Base-by-base conservation (phyloP, 1,140 invertebrate genomes). In the Ceratoteleas bidentatus region DNA sequence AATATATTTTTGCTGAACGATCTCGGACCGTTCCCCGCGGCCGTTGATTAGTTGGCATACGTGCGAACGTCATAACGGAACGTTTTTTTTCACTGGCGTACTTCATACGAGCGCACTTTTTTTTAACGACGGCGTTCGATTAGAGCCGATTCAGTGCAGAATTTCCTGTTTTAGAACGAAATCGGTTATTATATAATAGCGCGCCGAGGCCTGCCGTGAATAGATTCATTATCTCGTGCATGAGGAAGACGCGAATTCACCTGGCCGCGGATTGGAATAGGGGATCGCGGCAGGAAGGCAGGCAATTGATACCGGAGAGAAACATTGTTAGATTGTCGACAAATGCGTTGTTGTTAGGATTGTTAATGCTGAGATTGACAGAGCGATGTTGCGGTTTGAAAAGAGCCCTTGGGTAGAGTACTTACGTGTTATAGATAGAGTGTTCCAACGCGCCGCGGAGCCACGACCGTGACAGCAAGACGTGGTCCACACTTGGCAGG, bases 401-500 rank as follows among this genome's bases (percentile, higher is more conserved):
- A 47, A 13, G 45, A 4, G 14, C n/a, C 15, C 2, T 6, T 45
- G 40, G 10, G 14, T 38, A 60, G 15, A 53, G 34, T 11, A 90
- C 90, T 90, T 61, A 91, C 90, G 82, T 86, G 83, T 92, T 89
- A 92, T 86, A 92, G 91, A 88, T 92, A 92, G 86, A 92, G 91
- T 85, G 91, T 92, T 76, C 91, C 91, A 75, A 92, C 88, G 74
- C 91, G 91, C 82, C 90, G 87, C 5, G 90, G 90, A 61, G 91
- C 91, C 65, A 91, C 86, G 54, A 92, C 89, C 47, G 90, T 91
- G 54, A 92, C 89, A 78, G 91, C 91, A 45, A 91, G 85, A 86
- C 89, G 88, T 50, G 87, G 90, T 83, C 89, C 91, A 81, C 91
- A 92, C 81, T 91, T 92, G 50, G 87, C 83, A 49, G 89, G 85